These are phyloP conservation scores for Aphrocallistes beatrix DNA, from an alignment of 37 sponge, comb jelly and placozoan species.

Conservation along the genomic window DNA sequence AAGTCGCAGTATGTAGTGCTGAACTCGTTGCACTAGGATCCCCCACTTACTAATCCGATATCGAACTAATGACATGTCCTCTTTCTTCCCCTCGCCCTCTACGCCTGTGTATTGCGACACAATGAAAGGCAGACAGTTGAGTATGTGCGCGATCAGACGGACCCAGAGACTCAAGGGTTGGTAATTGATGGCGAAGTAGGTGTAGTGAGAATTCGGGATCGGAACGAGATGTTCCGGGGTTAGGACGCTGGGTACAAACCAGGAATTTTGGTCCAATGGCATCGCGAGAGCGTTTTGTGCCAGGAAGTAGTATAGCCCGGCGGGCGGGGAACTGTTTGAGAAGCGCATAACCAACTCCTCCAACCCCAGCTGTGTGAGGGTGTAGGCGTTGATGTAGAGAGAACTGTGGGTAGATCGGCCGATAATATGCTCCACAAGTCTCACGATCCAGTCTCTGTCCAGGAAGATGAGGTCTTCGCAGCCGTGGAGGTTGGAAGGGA, in stretches of 20 bases:
- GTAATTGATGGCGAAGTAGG: neutral
- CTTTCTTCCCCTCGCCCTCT: neutral
- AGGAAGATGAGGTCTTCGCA: neutral
- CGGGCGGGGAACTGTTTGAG: neutral
- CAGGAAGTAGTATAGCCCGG: neutral
- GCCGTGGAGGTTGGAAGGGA: neutral
- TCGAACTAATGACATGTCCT: neutral
- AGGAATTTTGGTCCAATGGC: neutral
- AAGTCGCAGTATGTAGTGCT: neutral
- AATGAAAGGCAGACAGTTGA: neutral
- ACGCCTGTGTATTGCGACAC: neutral
- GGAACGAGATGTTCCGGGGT: neutral
- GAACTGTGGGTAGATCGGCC: constrained; percentile 2
- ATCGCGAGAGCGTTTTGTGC: constrained; percentile 11
- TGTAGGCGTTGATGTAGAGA: neutral
- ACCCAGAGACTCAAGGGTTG: neutral
- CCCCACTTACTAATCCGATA: neutral
- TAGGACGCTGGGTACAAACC: constrained; percentile 10
- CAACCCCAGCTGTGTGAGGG: neutral
- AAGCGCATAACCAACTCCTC: neutral
- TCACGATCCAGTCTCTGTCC: neutral
- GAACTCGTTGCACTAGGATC: neutral
- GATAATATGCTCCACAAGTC: neutral
- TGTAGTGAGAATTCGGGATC: neutral
- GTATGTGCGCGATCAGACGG: neutral